phyloP scores from a whole-genome alignment of 1,140 invertebrate genomes.

The Venturia canescens region DNA sequence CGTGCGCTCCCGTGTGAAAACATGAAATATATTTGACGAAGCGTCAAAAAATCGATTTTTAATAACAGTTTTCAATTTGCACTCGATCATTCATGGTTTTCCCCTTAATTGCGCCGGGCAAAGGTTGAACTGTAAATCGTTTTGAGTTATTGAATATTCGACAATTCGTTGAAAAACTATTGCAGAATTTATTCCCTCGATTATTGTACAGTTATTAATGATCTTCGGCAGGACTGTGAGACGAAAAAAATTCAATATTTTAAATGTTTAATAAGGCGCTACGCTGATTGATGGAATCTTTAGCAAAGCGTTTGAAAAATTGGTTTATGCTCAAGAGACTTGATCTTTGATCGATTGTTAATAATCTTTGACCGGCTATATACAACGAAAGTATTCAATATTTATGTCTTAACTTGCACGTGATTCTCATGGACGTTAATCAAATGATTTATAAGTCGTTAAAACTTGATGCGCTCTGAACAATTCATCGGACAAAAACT shows the following conservation, averaged over 20 bases:
- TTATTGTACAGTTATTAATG: not conserved
- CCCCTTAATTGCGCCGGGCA: not conserved
- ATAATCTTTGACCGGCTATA: not conserved
- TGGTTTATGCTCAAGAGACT: not conserved
- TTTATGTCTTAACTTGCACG: not conserved
- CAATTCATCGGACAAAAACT: too few species aligned
- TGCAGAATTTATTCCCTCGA: not conserved
- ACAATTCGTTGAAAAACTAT: not conserved
- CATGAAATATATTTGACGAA: not conserved
- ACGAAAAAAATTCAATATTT: not conserved
- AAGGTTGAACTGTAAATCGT: not conserved
- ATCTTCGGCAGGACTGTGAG: not conserved
- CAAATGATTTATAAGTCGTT: not conserved
- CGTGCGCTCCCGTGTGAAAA: not conserved
- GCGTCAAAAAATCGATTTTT: not conserved
- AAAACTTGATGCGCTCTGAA: too few species aligned
- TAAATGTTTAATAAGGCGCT: not conserved
- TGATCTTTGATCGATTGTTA: conserved; percentile 1
- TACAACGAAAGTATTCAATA: not conserved
- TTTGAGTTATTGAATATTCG: not conserved
- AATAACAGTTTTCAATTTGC: not conserved
- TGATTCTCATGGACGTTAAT: not conserved
- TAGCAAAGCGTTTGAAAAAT: not conserved
- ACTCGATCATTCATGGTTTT: not conserved
- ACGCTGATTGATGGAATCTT: not conserved